Conservation (phyloP, 1,140 invertebrate species). For the Radopholus similis region DNA sequence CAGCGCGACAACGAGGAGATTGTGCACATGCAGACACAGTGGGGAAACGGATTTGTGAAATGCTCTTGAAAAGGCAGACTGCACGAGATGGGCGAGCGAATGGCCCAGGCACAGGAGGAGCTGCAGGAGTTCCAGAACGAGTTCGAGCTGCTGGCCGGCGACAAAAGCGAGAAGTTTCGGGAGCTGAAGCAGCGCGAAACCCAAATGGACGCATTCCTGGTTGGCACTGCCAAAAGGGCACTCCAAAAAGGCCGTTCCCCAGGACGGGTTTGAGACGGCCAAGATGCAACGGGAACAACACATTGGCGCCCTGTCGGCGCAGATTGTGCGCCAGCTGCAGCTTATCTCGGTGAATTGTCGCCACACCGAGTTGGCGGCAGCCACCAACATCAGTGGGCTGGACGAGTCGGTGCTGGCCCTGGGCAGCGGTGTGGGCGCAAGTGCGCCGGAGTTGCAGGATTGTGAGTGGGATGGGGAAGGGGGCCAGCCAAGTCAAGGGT, state of each 20-base stretch:
- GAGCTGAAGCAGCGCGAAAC: slow-evolving; percentile 28
- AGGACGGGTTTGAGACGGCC: slow-evolving; percentile 24
- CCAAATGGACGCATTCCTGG: slow-evolving; percentile 36
- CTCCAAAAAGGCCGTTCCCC: neutral
- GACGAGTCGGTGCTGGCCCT: slow-evolving; percentile 25
- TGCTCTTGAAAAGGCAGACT: slow-evolving; percentile 22
- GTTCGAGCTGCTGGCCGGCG: slow-evolving; percentile 35
- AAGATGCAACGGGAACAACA: slow-evolving; percentile 21
- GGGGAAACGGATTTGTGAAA: neutral
- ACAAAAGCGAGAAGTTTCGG: slow-evolving; percentile 35
- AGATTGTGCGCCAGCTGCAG: slow-evolving; percentile 23
- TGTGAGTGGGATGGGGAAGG: slow-evolving; percentile 18
- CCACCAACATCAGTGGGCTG: slow-evolving; percentile 13
- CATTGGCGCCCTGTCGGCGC: slow-evolving; percentile 15
- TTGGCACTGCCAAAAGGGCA: neutral
- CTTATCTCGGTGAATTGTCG: slow-evolving; percentile 36
- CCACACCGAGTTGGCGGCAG: slow-evolving; percentile 15
- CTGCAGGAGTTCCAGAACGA: slow-evolving; percentile 41
- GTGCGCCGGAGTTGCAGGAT: slow-evolving; percentile 28
- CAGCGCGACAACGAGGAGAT: slow-evolving; percentile 46
- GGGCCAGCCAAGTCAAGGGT: neutral
- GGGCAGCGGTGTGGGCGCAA: slow-evolving; percentile 1
- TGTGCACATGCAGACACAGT: slow-evolving; percentile 33
- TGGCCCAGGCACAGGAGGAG: slow-evolving; percentile 38
- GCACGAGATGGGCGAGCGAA: slow-evolving; percentile 31